Evolutionary conservation across 2,113 vertebrate genomes (phyloP), one percentile per base, ranked within the genome.

Genomic region (Dicerorhinus sumatrensis): DNA sequence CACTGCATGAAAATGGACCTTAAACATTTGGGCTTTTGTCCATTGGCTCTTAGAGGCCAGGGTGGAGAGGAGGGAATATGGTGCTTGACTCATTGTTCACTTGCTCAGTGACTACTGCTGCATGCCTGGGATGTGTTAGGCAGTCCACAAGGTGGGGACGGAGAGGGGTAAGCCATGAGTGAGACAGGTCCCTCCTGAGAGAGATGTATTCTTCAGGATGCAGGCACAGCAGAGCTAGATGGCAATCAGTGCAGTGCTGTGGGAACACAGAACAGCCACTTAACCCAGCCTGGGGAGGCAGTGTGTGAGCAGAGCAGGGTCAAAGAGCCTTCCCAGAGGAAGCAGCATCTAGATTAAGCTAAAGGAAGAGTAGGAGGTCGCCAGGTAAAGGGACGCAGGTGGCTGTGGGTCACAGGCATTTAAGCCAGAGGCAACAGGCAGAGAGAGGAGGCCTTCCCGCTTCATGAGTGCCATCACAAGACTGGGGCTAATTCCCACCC

Each of bases 141-240:
- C 67, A 39, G 39, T 6, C 33, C 25, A 29, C 0, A 3, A 82
- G n/a, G 13, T 46, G 3, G 10, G 69, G 33, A 0, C 0, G 56
- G 3, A 11, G 31, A 0, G 0, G 0, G 0, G 3, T 20, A 46
- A 80, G 18, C 27, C 2, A 3, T 33, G 76, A 54, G 60, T 16
- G 36, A 39, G 7, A 13, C 25, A 39, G 42, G 12, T 31, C 3
- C 46, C 67, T 82, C 56, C 23, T 13, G 29, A 39, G 29, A 54
- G 8, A 65, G 3, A 6, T 8, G 39, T 4, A 29, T 6, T 27
- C 20, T 48, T 87, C 46, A 56, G 60, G 65, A 25, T 0, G 0
- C 16, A 48, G 70, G 51, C 51, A 51, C 2, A 20, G 60, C 42
- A 20, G 48, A 33, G 39, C 8, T 14, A 7, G 5, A n/a, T 20